A percentile compares a stretch with the other conserved stretches of the same genome.
phyloP scores from a whole-genome alignment of 2,797 vertebrate genomes.

The Argentina silus region DNA sequence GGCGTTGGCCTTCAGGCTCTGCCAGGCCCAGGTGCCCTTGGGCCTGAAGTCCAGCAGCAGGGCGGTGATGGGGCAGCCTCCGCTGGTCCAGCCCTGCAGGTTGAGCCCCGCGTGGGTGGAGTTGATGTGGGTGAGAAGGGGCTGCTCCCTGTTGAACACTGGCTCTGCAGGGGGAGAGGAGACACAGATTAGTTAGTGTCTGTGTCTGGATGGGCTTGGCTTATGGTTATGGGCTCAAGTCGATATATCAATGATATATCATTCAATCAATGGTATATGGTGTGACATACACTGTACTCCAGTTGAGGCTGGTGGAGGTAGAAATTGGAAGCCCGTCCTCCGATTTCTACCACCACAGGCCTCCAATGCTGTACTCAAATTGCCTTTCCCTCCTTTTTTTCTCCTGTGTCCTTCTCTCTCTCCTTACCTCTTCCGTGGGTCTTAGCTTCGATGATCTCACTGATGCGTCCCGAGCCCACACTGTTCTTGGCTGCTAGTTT shows the following conservation, averaged over 20 bases:
- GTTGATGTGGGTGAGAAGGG: conserved; percentile 97
- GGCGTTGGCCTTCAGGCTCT: conserved; percentile 91
- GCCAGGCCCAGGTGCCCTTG: conserved; percentile 97
- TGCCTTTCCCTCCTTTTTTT: background rate
- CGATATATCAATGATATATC: too few species aligned
- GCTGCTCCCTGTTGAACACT: conserved; percentile 97
- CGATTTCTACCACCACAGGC: too few species aligned
- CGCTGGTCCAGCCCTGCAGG: conserved; percentile 96
- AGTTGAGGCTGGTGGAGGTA: too few species aligned
- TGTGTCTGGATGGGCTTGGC: too few species aligned
- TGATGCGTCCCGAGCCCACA: conserved; percentile 96
- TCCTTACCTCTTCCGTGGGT: conserved; percentile 95
- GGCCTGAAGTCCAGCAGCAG: conserved; percentile 93
- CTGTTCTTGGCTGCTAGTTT: conserved; percentile 98
- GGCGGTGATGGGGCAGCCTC: conserved; percentile 94
- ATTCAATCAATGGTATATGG: too few species aligned
- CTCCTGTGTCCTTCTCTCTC: background rate
- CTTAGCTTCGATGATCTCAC: conserved; percentile 98
- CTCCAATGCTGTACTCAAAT: background rate
- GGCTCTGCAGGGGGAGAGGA: conserved; percentile 77
- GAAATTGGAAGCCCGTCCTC: too few species aligned
- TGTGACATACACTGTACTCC: too few species aligned
- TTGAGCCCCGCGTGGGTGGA: conserved; percentile 95
- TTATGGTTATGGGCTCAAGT: too few species aligned
- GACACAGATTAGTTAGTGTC: background rate